These are phyloP conservation scores for Zaprionus bogoriensis DNA, from an alignment of 2,888 invertebrate species.

Conservation along the genomic window DNA sequence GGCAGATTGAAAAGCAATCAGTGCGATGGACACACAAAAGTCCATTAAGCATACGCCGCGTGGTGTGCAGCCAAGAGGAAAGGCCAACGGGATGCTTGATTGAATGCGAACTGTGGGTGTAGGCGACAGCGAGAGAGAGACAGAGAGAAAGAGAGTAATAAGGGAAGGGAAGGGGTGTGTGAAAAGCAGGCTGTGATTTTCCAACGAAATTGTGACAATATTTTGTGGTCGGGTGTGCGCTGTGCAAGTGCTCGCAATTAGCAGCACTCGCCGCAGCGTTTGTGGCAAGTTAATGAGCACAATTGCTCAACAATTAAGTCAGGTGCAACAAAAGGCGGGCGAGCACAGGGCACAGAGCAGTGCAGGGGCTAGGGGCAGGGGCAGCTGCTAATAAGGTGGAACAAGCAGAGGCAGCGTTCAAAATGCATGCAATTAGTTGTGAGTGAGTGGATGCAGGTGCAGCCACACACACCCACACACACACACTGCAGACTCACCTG, in stretches of 20 bases:
- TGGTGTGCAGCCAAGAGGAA: constrained; percentile 16
- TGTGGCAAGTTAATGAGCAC: constrained; percentile 58
- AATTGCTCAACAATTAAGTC: constrained; percentile 63
- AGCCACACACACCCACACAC: neutral
- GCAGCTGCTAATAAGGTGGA: constrained; percentile 13
- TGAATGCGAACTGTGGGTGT: constrained; percentile 10
- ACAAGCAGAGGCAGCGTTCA: constrained; percentile 7
- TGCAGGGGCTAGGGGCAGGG: neutral
- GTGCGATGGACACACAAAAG: constrained; percentile 5
- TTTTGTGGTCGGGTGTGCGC: neutral
- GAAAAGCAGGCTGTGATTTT: constrained; percentile 4
- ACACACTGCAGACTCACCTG: constrained; percentile 72
- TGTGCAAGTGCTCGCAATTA: constrained; percentile 19
- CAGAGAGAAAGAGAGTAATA: neutral
- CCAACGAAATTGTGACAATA: constrained; percentile 8
- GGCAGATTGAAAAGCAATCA: constrained; percentile 33
- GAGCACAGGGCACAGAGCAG: neutral
- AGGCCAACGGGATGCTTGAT: constrained; percentile 30
- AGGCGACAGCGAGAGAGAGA: neutral
- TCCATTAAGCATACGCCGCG: constrained; percentile 42
- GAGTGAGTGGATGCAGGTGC: neutral
- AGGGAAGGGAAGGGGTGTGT: neutral
- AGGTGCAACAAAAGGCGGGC: constrained; percentile 51
- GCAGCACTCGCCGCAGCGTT: constrained; percentile 10
- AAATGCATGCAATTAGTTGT: constrained; percentile 49